phyloP scores from a whole-genome alignment of 2,888 invertebrate species.

The Oligia latruncula region DNA sequence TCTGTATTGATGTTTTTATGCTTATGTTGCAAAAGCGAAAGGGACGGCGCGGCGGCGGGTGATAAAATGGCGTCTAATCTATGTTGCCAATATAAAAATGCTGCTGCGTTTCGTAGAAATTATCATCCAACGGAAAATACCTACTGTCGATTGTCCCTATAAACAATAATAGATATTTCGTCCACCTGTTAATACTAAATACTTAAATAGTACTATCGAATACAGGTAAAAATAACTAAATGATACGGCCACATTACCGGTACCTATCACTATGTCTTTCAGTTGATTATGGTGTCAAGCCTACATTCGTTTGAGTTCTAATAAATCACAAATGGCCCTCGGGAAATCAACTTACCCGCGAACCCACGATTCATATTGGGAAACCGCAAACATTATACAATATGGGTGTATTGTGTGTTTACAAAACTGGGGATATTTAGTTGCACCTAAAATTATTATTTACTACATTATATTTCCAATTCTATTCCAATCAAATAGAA shows the following conservation, averaged over 20 bases:
- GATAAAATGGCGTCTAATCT: too few species aligned
- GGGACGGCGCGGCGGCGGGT: too few species aligned
- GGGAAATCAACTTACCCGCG: constrained; percentile 64
- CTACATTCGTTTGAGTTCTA: constrained; percentile 51
- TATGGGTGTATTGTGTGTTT: constrained; percentile 3
- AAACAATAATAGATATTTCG: not conserved
- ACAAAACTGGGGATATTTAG: not conserved
- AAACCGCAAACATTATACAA: constrained; percentile 41
- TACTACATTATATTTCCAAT: too few species aligned
- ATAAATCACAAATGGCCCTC: constrained; percentile 62
- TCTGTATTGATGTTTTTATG: not conserved
- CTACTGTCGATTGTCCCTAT: not conserved
- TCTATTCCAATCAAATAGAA: not conserved
- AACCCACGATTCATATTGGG: constrained; percentile 44
- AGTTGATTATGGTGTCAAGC: constrained; percentile 34
- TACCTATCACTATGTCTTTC: constrained; percentile 25
- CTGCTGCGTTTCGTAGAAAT: too few species aligned
- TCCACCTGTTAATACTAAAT: not conserved
- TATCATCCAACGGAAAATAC: not conserved
- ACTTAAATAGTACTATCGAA: not conserved
- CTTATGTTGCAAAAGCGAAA: too few species aligned
- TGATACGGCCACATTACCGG: not conserved
- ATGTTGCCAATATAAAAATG: too few species aligned
- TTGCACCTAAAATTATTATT: not conserved
- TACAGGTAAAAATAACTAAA: not conserved